Evolutionary conservation across 1,140 invertebrate species (phyloP), one percentile per base, ranked within the genome.

Genomic region (Drosophila suzukii): DNA sequence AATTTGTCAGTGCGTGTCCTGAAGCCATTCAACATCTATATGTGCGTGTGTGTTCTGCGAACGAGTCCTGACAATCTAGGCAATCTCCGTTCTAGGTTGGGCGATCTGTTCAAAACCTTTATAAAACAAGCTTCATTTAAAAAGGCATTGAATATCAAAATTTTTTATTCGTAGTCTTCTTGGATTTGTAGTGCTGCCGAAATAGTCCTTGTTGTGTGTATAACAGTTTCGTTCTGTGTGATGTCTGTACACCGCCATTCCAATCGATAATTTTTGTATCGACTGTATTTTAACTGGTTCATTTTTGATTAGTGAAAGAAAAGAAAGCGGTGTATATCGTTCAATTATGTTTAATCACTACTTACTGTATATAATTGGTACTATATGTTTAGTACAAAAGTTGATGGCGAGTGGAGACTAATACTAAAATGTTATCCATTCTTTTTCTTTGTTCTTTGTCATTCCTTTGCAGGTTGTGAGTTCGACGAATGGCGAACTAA

Each of bases 401-500:
- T 63, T 67, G 50, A 50, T 39, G 38, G 12, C 13, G 15, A 54
- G 20, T 50, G 27, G 43, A 70, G 36, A 49, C 24, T 43, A 30
- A 50, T 58, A 59, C 20, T 63, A 49, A 15, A 57, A 47, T 27
- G 32, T 32, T 24, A 43, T 46, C 39, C 51, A 53, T 61, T 32
- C 6, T 51, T 47, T 47, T 36, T 62, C 41, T 77, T 13, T 57
- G 17, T 53, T 55, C 15, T 68, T 8, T 50, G 12, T 43, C 47
- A 7, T 17, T 38, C 55, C 93, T 89, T 93, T 94, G 8, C 94
- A 99, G 97, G 98, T 99, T 94, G 97, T 99, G 77, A 98, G 97
- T 93, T 99, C 98, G 74, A 98, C 98, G 60, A 99, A 99, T 93
- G 98, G 98, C 78, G 98, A 99, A 94, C 93, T 99, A 84, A 97